These are phyloP conservation scores for Torymus auratus DNA, from an alignment of 2,888 invertebrate genomes.

Conservation along the genomic window DNA sequence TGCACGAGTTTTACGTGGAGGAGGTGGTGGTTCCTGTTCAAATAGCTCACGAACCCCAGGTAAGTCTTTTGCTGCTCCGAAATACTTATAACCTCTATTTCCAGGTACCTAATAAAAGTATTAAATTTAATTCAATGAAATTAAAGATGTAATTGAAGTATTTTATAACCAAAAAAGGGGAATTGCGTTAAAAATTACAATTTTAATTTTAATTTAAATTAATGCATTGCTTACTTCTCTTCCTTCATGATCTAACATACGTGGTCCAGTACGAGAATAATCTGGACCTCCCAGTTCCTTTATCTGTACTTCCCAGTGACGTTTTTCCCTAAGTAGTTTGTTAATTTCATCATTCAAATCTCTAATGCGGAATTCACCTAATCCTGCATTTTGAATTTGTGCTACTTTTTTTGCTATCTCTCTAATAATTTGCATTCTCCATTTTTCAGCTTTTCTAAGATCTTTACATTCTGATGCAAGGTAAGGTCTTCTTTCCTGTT, in stretches of 20 bases:
- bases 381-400: constrained; percentile 98
- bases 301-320: constrained; percentile 99
- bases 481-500: constrained; percentile 92
- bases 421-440: constrained; percentile 96
- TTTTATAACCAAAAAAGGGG: neutral
- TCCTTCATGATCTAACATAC: constrained; percentile 95
- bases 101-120: constrained; percentile 86
- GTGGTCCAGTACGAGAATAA: constrained; percentile 92
- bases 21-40: constrained; percentile 95
- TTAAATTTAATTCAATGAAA: neutral
- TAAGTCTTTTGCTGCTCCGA: constrained; percentile 97
- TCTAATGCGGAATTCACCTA: constrained; percentile 98
- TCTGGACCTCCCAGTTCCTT: constrained; percentile 96
- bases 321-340: constrained; percentile 95
- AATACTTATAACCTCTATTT: constrained; percentile 98
- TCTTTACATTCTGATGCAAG: constrained; percentile 97
- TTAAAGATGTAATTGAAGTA: neutral
- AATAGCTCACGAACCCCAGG: constrained; percentile 98
- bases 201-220: neutral
- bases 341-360: constrained; percentile 99
- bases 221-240: constrained; percentile 81
- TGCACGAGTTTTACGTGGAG: constrained; percentile 93
- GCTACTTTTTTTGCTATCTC: constrained; percentile 99
- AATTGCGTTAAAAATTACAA: no score
- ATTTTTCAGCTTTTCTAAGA: constrained; percentile 95